phyloP scores from a whole-genome alignment of 2,113 vertebrate species.

The Brachyhypopomus occidentalis region DNA sequence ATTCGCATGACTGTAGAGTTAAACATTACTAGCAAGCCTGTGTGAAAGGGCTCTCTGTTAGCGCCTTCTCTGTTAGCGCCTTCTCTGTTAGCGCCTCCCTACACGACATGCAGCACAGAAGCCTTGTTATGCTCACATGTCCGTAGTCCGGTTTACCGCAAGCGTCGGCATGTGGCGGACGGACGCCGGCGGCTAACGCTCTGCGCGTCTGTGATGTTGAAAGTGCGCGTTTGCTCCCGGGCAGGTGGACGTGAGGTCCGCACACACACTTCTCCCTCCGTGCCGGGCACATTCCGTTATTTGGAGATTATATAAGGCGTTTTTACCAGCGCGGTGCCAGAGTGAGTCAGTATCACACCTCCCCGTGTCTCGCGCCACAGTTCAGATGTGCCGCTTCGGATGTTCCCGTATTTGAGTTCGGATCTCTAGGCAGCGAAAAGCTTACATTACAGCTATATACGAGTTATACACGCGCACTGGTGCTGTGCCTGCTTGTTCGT shows the following conservation, averaged over 20 bases:
- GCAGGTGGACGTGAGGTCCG: slow-evolving; percentile 10
- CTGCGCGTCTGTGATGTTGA: not conserved
- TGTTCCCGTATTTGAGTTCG: not conserved
- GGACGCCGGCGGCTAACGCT: too few species aligned
- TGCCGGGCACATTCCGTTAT: slow-evolving; percentile 36
- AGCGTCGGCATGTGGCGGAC: too few species aligned
- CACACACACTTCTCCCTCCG: not conserved
- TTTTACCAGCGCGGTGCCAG: slow-evolving; percentile 22
- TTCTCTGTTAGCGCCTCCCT: too few species aligned
- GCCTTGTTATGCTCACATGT: too few species aligned
- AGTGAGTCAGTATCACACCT: slow-evolving; percentile 41
- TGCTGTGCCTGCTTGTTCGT: not conserved
- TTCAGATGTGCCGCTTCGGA: slow-evolving; percentile 26
- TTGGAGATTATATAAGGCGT: slow-evolving; percentile 50
- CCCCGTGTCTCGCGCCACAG: slow-evolving; percentile 29
- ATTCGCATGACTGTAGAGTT: too few species aligned
- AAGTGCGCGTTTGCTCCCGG: not conserved
- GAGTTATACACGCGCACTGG: not conserved
- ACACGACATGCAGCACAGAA: too few species aligned
- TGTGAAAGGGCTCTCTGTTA: too few species aligned
- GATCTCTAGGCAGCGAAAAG: not conserved
- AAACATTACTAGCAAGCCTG: not conserved
- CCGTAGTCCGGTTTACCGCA: too few species aligned
- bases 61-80: too few species aligned
- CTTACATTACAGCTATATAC: not conserved